Conservation (phyloP, 35 echinoderm and acorn worm species). For the Apostichopus japonicus region DNA sequence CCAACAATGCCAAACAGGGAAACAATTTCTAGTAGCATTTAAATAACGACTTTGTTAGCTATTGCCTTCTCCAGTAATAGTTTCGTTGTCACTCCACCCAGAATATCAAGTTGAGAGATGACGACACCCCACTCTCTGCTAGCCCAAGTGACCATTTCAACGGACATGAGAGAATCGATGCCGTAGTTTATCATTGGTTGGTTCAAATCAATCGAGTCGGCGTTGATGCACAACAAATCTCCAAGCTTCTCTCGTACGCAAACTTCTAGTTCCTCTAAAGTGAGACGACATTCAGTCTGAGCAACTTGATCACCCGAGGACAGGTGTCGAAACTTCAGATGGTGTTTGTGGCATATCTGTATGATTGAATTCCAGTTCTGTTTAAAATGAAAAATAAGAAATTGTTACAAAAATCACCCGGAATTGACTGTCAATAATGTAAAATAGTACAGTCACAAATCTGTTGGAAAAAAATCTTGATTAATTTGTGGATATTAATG, state of each 20-base stretch:
- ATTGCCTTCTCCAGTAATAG: slow-evolving; percentile 84
- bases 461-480: background rate
- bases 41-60: slow-evolving; percentile 69
- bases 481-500: no score
- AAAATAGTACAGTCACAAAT: background rate
- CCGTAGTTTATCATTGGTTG: slow-evolving; percentile 98
- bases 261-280: slow-evolving; percentile 54
- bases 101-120: slow-evolving; percentile 92
- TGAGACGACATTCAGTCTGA: slow-evolving; percentile 51
- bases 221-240: slow-evolving; percentile 79
- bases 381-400: background rate
- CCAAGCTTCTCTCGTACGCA: slow-evolving; percentile 78
- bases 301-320: slow-evolving; percentile 49
- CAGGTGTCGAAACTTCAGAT: slow-evolving; percentile 79
- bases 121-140: slow-evolving; percentile 81
- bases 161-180: slow-evolving; percentile 94
- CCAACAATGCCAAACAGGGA: no score
- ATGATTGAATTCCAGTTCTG: slow-evolving; percentile 78
- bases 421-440: background rate
- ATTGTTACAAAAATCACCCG: no score
- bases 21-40: background rate
- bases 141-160: slow-evolving; percentile 98
- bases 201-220: slow-evolving; percentile 76
- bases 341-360: slow-evolving; percentile 53
- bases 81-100: slow-evolving; percentile 88